Percentiles rank a stretch among this genome's conserved stretches.
Evolutionary conservation across 2,888 invertebrate genomes (phyloP).

Genomic region (Asteroscopus sphinx): DNA sequence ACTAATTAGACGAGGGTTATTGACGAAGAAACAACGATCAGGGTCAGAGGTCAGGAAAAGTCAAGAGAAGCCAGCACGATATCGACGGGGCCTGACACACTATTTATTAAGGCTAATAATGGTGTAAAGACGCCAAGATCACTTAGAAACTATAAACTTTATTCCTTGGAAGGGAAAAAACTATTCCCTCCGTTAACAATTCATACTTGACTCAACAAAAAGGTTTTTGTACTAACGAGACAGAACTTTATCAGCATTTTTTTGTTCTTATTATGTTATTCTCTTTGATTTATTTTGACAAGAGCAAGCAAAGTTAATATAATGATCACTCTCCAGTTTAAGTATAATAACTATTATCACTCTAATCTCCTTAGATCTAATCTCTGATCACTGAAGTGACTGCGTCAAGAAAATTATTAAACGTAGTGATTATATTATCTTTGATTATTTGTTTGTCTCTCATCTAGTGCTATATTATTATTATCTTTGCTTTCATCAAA

Average conservation of each 20-base stretch:
- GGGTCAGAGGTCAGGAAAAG: conserved; percentile 18
- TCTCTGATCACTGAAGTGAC: too few relatives aligned
- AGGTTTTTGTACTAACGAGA: conserved; percentile 25
- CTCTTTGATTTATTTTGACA: conserved; percentile 22
- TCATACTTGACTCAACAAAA: conserved; percentile 18
- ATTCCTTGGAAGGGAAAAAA: background rate
- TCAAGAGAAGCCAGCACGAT: conserved; percentile 13
- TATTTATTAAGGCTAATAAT: conserved; percentile 25
- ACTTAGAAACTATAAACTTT: conserved; percentile 6
- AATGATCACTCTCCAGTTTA: too few relatives aligned
- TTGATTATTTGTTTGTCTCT: too few relatives aligned
- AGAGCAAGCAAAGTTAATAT: conserved; percentile 2
- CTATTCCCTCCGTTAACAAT: background rate
- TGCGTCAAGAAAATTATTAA: too few relatives aligned
- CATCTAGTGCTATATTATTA: too few relatives aligned
- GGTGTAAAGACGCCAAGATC: background rate
- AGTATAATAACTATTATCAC: too few relatives aligned
- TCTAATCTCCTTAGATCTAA: too few relatives aligned
- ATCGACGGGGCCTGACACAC: conserved; percentile 13
- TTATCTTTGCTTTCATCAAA: too few relatives aligned
- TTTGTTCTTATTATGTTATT: conserved; percentile 1
- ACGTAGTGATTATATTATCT: too few relatives aligned
- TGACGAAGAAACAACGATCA: conserved; percentile 33
- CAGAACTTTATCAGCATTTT: conserved; percentile 11
- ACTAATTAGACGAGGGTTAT: conserved; percentile 36